These are phyloP conservation scores for Galagoides demidoff DNA, from an alignment of 2,797 vertebrate genomes.

Conservation along the genomic window DNA sequence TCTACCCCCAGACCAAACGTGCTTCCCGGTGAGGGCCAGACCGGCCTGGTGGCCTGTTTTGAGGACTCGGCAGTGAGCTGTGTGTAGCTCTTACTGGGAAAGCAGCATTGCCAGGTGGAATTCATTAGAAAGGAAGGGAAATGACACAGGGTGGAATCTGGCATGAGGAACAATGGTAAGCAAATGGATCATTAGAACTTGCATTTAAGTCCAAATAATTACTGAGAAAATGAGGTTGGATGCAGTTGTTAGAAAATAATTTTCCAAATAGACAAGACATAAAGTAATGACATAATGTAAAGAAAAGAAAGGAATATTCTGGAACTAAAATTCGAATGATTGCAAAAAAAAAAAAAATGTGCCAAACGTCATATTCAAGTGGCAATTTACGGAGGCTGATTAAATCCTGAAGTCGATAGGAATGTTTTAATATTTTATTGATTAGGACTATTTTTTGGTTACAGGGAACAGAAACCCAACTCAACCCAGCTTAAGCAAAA, in stretches of 20 bases:
- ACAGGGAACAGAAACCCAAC: not conserved
- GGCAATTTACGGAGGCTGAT: not conserved
- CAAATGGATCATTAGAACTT: slow-evolving; percentile 46
- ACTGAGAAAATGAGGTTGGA: slow-evolving; percentile 61
- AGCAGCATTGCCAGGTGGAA: not conserved
- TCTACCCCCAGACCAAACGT: not conserved
- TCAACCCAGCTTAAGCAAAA: not conserved
- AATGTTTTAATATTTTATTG: slow-evolving; percentile 28
- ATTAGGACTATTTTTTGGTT: not conserved
- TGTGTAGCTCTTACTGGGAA: not conserved
- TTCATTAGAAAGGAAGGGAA: not conserved
- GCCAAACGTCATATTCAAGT: slow-evolving; percentile 23
- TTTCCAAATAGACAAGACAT: slow-evolving; percentile 47
- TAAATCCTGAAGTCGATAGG: not conserved
- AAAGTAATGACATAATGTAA: slow-evolving; percentile 48
- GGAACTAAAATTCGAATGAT: slow-evolving; percentile 24
- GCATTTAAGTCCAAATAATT: slow-evolving; percentile 45
- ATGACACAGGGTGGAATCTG: not conserved
- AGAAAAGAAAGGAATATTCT: slow-evolving; percentile 55
- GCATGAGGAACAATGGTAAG: not conserved
- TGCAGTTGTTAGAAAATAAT: slow-evolving; percentile 44
- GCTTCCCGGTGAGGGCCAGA: not conserved
- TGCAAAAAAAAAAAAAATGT: not conserved
- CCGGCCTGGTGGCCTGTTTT: accelerated
- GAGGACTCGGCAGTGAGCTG: not conserved